Conservation (phyloP, 64 coral and sea anemone species). For the Pocillopora damicornis region DNA sequence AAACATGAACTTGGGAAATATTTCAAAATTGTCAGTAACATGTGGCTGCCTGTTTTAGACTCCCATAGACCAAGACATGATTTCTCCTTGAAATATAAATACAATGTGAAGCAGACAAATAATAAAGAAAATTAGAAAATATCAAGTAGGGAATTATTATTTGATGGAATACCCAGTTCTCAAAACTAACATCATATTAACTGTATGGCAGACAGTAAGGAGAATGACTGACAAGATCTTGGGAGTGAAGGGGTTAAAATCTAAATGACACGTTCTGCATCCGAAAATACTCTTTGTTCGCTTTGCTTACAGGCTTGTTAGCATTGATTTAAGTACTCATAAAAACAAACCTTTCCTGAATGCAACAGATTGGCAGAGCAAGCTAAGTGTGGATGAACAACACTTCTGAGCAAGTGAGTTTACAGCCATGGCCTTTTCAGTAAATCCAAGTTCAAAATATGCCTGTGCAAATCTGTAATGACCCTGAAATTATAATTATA, state of each 20-base stretch:
- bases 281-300: too few relatives aligned
- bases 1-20: not conserved
- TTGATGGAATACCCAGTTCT: too few relatives aligned
- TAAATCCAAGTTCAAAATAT: constrained; percentile 36
- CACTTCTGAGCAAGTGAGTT: constrained; percentile 38
- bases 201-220: too few relatives aligned
- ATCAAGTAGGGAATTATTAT: too few relatives aligned
- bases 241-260: not conserved
- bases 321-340: not conserved
- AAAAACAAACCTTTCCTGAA: constrained; percentile 14
- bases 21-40: not conserved
- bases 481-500: not conserved
- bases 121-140: too few relatives aligned
- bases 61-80: too few relatives aligned
- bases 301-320: not conserved
- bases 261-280: not conserved
- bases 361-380: constrained; percentile 17
- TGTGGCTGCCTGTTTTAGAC: not conserved
- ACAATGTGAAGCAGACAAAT: too few relatives aligned
- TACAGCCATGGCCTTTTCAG: constrained; percentile 38
- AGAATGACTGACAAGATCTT: too few relatives aligned
- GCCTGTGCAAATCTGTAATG: constrained; percentile 46
- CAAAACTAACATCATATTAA: too few relatives aligned
- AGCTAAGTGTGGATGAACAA: constrained; percentile 11
- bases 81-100: too few relatives aligned